Conservation (phyloP, 2,888 invertebrate genomes). For the Latheticus oryzae region DNA sequence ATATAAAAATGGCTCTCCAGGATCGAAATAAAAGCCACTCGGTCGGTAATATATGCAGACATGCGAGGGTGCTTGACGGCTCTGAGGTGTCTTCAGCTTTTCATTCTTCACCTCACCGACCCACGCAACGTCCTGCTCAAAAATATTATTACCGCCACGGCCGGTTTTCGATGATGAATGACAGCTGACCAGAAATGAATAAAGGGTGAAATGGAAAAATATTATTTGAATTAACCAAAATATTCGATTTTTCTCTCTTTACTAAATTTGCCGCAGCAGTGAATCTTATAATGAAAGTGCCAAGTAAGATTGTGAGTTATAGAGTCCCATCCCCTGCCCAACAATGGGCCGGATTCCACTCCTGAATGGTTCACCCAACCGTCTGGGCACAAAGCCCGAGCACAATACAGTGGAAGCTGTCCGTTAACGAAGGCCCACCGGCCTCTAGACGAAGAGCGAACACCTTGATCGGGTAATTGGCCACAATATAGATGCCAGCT, state of each 20-base stretch:
- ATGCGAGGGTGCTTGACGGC: slow-evolving; percentile 57
- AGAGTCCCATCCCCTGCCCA: slow-evolving; percentile 36
- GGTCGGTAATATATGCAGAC: slow-evolving; percentile 55
- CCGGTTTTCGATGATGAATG: slow-evolving; percentile 26
- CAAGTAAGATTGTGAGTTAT: too few species aligned
- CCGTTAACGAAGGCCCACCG: slow-evolving; percentile 39
- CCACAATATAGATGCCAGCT: slow-evolving; percentile 49
- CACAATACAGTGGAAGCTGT: slow-evolving; percentile 46
- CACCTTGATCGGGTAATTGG: slow-evolving; percentile 48
- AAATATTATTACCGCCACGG: slow-evolving; percentile 34
- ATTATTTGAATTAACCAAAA: too few species aligned
- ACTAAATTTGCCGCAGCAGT: too few species aligned
- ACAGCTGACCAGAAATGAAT: slow-evolving; percentile 5
- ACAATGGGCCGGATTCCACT: slow-evolving; percentile 43
- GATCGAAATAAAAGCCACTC: slow-evolving; percentile 12
- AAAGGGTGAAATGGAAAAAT: too few species aligned
- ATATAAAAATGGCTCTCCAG: slow-evolving; percentile 35
- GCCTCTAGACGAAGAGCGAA: slow-evolving; percentile 38
- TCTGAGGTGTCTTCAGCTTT: slow-evolving; percentile 55
- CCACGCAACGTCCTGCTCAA: slow-evolving; percentile 44
- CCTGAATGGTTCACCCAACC: slow-evolving; percentile 43
- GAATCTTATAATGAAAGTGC: too few species aligned
- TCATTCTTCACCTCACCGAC: slow-evolving; percentile 53
- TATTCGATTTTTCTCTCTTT: too few species aligned
- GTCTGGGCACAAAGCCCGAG: slow-evolving; percentile 37